These are phyloP conservation scores for Glossophaga mutica DNA, from an alignment of 2,797 vertebrate genomes.

Conservation along the genomic window DNA sequence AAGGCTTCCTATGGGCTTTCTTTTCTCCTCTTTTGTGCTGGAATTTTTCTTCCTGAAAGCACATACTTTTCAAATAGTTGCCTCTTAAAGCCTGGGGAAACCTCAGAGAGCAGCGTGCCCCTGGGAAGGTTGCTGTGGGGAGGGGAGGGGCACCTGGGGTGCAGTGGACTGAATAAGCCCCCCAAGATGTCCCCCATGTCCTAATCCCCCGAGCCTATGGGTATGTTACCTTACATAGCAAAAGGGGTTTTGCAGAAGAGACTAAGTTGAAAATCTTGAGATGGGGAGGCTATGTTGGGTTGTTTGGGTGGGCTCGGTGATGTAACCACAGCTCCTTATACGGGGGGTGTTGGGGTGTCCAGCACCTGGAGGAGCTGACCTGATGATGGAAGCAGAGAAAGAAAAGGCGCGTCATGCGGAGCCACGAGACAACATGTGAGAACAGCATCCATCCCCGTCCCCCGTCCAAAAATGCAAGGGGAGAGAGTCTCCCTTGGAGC, in stretches of 20 bases:
- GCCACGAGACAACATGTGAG: background rate
- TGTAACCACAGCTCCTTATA: background rate
- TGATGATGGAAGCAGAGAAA: background rate
- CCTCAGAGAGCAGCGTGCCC: slow-evolving; percentile 56
- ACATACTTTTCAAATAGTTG: slow-evolving; percentile 76
- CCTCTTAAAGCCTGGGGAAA: slow-evolving; percentile 15
- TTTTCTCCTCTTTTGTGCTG: slow-evolving; percentile 39
- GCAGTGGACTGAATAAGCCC: background rate
- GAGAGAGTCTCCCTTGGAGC: background rate
- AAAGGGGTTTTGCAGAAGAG: background rate
- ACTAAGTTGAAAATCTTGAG: background rate
- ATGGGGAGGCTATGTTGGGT: background rate
- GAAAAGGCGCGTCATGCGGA: background rate
- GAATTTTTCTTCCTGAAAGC: slow-evolving; percentile 54
- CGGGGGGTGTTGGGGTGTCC: background rate
- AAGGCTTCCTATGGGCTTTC: slow-evolving; percentile 73
- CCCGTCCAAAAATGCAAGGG: background rate
- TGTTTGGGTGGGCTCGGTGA: background rate
- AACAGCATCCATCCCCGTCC: background rate
- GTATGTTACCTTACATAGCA: background rate
- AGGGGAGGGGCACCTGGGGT: background rate
- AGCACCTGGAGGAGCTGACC: background rate
- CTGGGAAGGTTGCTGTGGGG: slow-evolving; percentile 7
- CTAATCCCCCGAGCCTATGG: background rate
- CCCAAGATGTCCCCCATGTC: background rate